A percentile compares a stretch with the other conserved stretches of the same genome.
Evolutionary conservation across 2,797 vertebrate genomes (phyloP).

Genomic region (Paramormyrops hopkinsi): DNA sequence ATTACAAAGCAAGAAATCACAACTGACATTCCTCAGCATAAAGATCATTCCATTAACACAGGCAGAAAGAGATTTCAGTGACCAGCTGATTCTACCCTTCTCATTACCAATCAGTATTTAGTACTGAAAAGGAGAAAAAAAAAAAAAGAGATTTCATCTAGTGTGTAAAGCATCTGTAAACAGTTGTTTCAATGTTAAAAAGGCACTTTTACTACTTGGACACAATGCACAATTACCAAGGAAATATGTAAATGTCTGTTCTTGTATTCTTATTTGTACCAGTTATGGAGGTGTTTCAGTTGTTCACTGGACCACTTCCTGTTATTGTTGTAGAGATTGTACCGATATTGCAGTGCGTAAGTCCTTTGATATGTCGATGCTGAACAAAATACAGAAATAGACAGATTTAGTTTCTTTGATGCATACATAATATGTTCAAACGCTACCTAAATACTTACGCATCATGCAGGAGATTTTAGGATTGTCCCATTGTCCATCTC

Average conservation of each 20-base stretch:
- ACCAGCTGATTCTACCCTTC: conserved; percentile 50
- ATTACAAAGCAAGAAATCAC: conserved; percentile 25
- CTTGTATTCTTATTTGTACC: conserved; percentile 67
- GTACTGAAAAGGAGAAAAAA: neutral
- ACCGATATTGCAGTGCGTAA: conserved; percentile 77
- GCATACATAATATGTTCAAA: neutral
- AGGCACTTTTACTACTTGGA: conserved; percentile 63
- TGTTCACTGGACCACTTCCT: conserved; percentile 68
- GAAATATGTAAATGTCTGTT: conserved; percentile 52
- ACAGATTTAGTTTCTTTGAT: neutral
- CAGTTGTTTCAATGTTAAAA: conserved; percentile 34
- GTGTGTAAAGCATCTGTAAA: neutral
- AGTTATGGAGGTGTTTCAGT: conserved; percentile 68
- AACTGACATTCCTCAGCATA: conserved; percentile 23
- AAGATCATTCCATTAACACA: conserved; percentile 22
- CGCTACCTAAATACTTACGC: conserved; percentile 70
- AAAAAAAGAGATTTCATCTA: neutral
- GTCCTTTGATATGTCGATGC: conserved; percentile 87
- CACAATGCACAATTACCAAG: conserved; percentile 33
- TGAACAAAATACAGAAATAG: conserved; percentile 47
- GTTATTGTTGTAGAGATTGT: conserved; percentile 64
- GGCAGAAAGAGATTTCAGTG: conserved; percentile 50
- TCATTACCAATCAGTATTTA: conserved; percentile 17
- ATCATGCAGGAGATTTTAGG: conserved; percentile 91
- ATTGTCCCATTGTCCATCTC: conserved; percentile 83